Evolutionary conservation across 2,888 invertebrate species (phyloP), one percentile per base, ranked within the genome.

Genomic region (Torymus aiolomorphi): DNA sequence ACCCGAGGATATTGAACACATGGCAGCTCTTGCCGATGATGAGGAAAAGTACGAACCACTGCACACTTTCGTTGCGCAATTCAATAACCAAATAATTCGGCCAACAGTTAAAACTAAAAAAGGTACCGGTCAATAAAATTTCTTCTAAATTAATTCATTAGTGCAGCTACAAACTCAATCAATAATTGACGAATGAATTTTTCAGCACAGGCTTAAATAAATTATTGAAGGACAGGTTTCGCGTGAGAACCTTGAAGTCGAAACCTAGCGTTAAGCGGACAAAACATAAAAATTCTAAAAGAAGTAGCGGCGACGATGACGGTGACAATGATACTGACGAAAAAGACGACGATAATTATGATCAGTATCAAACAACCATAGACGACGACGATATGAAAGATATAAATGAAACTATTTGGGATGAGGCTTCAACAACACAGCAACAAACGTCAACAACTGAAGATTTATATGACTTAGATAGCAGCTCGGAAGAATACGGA

Each of bases 41-140:
- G 84, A 87, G n/a, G 82, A 82, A 18, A 89, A 87, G 84, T 91
- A 88, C 78, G 84, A 84, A 75, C 86, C 88, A 51, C 80, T 91
- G 66, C 91, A 91, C 83, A 86, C 88, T 69, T 86, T 88, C 62
- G 88, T 89, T 2, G 85, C 87, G 49, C 83, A 83, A 79, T 87
- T 87, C 63, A 89, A 90, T 80, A 84, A 13, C 0, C 16, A 16
- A 61, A 66, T 56, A n/a, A 5, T 13, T 72, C 51, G 4, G 3
- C n/a, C 11, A 12, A 14, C 12, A 16, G 18, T 20, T 42, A 67
- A 63, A 62, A 42, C n/a, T 8, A 52, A 14, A 14, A 74, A 52
- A 75, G 70, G 51, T 65, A 42, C 42, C 42, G 8, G 49, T 72
- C 14, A 13, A 62, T 69, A 62, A 18, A 63, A 49, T 20, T 42